phyloP scores from a whole-genome alignment of 2,888 invertebrate genomes.

The Calliopum simillimum region DNA sequence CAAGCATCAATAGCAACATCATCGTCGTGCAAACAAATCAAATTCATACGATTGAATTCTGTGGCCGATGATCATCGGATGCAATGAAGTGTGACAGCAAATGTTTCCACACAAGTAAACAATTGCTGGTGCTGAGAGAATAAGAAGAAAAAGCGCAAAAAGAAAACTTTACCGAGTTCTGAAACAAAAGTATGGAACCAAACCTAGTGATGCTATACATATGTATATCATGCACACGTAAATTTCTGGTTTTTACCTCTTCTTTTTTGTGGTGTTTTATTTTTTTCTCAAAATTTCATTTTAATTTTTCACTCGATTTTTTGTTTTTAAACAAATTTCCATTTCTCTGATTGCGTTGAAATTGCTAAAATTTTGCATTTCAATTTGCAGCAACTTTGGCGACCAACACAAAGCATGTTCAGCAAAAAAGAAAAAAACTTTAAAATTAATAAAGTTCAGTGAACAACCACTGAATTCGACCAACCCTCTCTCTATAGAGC shows the following conservation, averaged over 20 bases:
- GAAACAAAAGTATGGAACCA: conserved; percentile 8
- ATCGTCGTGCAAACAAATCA: conserved; percentile 43
- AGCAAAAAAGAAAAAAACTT: not conserved
- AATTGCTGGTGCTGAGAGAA: conserved; percentile 26
- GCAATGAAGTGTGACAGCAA: conserved; percentile 45
- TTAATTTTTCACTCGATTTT: not conserved
- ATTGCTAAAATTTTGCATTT: conserved; percentile 15
- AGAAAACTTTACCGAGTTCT: not conserved
- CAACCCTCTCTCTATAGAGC: conserved; percentile 7
- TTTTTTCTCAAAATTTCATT: not conserved
- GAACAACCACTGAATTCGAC: not conserved
- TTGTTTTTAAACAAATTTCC: not conserved
- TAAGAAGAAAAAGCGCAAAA: too few relatives aligned
- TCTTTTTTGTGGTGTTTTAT: not conserved
- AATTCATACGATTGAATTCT: conserved; percentile 47
- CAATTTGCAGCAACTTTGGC: conserved; percentile 19
- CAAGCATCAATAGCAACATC: conserved; percentile 23
- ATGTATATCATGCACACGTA: too few relatives aligned
- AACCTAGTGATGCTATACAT: not conserved
- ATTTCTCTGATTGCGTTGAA: conserved; percentile 2
- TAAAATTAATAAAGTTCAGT: conserved; percentile 24
- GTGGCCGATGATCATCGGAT: conserved; percentile 46
- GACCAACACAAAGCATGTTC: not conserved
- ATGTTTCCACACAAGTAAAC: conserved; percentile 51
- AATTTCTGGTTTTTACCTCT: too few relatives aligned